These are phyloP conservation scores for Hyperoplus lanceolatus DNA, from an alignment of 2,797 vertebrate genomes.

Conservation along the genomic window DNA sequence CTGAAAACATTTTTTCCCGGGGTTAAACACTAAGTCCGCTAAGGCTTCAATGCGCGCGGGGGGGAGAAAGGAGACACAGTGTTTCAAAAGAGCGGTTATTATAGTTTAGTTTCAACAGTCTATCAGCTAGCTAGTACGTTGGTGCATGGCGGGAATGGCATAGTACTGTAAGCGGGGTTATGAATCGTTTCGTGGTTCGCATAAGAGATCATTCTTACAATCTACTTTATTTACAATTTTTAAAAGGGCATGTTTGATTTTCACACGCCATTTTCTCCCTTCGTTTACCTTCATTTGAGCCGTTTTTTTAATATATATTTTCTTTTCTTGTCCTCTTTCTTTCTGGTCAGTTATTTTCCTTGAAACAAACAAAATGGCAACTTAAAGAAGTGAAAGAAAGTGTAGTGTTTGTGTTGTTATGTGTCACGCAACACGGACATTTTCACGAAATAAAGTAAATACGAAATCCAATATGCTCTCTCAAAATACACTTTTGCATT, in stretches of 20 bases:
- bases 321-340: conserved; percentile 18
- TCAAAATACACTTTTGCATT: conserved; percentile 53
- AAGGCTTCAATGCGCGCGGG: conserved; percentile 69
- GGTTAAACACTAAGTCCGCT: conserved; percentile 63
- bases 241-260: conserved; percentile 33
- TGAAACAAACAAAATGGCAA: conserved; percentile 42
- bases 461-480: conserved; percentile 30
- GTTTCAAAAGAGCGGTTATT: conserved; percentile 73
- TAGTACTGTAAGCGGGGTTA: conserved; percentile 40
- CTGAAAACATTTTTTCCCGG: conserved; percentile 13
- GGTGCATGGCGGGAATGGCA: conserved; percentile 60
- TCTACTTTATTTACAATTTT: conserved; percentile 37
- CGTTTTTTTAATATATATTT: conserved; percentile 2
- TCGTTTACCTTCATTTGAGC: not conserved
- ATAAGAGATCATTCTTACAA: conserved; percentile 25
- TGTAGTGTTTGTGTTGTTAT: conserved; percentile 3
- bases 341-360: conserved; percentile 42
- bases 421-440: not conserved
- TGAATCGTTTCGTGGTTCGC: conserved; percentile 26
- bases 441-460: conserved; percentile 37
- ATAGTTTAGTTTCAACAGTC: conserved; percentile 80
- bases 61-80: conserved; percentile 75
- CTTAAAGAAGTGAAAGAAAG: not conserved
- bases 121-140: conserved; percentile 65
- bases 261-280: conserved; percentile 19